These are phyloP conservation scores for Nematopogon swammerdamellus DNA, from an alignment of 2,888 invertebrate species.

Conservation along the genomic window DNA sequence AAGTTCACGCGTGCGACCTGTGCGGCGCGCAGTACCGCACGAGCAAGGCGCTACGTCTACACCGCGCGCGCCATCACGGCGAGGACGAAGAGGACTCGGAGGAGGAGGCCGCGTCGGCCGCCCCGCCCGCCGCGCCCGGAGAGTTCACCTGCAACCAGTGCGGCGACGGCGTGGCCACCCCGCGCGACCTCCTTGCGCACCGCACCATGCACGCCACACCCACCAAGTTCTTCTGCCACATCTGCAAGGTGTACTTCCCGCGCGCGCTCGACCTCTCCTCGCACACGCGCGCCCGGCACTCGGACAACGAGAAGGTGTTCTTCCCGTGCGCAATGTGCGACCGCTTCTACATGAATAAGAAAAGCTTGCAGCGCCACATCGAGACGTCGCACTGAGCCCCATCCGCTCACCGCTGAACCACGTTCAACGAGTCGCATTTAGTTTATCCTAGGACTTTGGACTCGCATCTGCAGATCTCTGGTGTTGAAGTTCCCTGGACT, in stretches of 20 bases:
- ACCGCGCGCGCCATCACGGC: constrained; percentile 58
- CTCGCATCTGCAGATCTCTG: too few relatives aligned
- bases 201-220: constrained; percentile 50
- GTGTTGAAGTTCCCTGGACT: too few relatives aligned
- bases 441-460: neutral
- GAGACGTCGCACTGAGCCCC: constrained; percentile 46
- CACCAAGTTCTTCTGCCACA: constrained; percentile 55
- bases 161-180: constrained; percentile 51
- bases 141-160: constrained; percentile 54
- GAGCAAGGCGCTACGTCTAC: constrained; percentile 54
- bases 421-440: neutral
- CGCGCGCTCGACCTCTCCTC: constrained; percentile 41
- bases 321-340: constrained; percentile 59
- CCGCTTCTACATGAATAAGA: constrained; percentile 53
- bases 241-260: constrained; percentile 54
- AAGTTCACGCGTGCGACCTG: constrained; percentile 50
- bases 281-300: constrained; percentile 48
- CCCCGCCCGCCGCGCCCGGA: constrained; percentile 32
- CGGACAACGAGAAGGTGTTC: constrained; percentile 50
- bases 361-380: constrained; percentile 54
- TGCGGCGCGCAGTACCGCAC: constrained; percentile 60
- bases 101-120: constrained; percentile 31
- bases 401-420: too few relatives aligned
- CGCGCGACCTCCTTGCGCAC: constrained; percentile 54
- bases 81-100: constrained; percentile 32